Evolutionary conservation across 2,113 vertebrate species (phyloP), one percentile per base, ranked within the genome.

Genomic region (Ammodytes dubius): DNA sequence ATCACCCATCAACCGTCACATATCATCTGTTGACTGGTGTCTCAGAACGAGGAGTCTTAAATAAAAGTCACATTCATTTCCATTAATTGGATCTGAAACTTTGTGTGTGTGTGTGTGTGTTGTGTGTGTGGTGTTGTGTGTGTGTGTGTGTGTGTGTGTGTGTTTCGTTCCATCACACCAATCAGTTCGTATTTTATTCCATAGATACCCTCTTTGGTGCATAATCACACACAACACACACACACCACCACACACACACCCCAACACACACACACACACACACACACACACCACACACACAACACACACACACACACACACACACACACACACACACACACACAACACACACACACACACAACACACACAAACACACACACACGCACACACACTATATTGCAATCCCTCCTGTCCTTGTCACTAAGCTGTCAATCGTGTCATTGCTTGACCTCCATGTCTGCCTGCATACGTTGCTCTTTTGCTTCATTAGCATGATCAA

Each of bases 401-500:
- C 8, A 47, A 52, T 61, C 63, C 56, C 63, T 77, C 49, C 46
- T 67, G 87, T 73, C 86, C 85, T 87, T 90, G 87, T 89, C 90
- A 85, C 65, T 57, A 17, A 72, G 69, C 83, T 85, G 72, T 88
- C 89, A 89, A 63, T 72, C 14, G 19, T 88, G 86, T 68, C 90
- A 83, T 89, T 88, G 84, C 66, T 79, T 90, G 85, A 93, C 91
- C 88, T 87, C 77, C 59, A 73, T 9, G 47, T 86, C 75, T 80
- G 63, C 65, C 85, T 92, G 88, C 82, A 76, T 74, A 69, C 61
- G 40, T 66, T 84, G 84, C 84, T 90, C 77, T 91, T 91, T 89
- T 86, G 72, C 81, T 77, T 91, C 86, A 91, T 93, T 91, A 91
- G 56, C 85, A 84, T 86, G 85, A 93, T 94, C 88, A 85, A 92